Conservation (phyloP, 2,113 vertebrate genomes). For the Puffinus mauretanicus region DNA sequence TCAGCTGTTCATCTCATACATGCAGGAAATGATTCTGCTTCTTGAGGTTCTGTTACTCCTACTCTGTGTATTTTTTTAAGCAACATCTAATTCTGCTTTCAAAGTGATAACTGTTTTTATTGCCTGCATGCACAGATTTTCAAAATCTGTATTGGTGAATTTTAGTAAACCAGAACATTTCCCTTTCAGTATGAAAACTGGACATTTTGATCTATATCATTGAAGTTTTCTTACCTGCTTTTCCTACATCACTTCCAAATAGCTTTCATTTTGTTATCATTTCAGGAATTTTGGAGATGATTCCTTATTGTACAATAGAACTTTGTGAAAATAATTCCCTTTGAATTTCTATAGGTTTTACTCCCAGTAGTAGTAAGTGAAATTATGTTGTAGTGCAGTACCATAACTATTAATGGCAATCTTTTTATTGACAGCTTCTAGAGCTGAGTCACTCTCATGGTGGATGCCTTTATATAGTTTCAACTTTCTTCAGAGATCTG, state of each 20-base stretch:
- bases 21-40: neutral
- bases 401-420: neutral
- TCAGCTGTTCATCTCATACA: neutral
- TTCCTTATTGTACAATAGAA: neutral
- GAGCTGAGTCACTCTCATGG: neutral
- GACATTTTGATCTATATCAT: neutral
- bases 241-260: neutral
- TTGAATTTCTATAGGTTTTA: neutral
- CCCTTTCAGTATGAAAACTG: neutral
- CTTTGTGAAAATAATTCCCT: neutral
- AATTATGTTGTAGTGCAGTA: neutral
- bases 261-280: neutral
- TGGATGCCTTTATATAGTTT: neutral
- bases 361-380: neutral
- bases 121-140: neutral
- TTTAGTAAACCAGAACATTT: neutral
- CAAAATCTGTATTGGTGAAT: neutral
- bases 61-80: neutral
- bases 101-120: neutral
- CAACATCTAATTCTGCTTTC: neutral
- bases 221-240: neutral
- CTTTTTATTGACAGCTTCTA: neutral
- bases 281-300: neutral
- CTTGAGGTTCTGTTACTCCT: neutral
- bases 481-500: neutral